Percentiles rank a stretch among this genome's conserved stretches.
Conservation (phyloP, 2,888 invertebrate genomes). For the Ectemnius cavifrons region DNA sequence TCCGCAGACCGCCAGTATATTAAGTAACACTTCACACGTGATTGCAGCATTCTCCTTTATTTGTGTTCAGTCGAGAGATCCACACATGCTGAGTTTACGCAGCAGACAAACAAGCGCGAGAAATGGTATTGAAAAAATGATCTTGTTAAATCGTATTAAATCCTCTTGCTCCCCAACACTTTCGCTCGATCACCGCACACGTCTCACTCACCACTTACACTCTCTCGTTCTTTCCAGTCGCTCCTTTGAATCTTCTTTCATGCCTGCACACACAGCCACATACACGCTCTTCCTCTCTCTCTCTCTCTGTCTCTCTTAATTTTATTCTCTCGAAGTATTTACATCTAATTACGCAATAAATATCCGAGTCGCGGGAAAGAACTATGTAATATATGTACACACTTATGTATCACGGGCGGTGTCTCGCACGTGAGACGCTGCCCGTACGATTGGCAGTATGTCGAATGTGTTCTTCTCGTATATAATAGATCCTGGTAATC, state of each 20-base stretch:
- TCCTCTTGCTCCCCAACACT: constrained; percentile 29
- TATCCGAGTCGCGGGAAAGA: constrained; percentile 53
- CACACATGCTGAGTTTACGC: constrained; percentile 57
- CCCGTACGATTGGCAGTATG: constrained; percentile 75
- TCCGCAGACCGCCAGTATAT: no score
- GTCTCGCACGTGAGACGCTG: constrained; percentile 56
- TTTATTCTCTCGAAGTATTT: constrained; percentile 40
- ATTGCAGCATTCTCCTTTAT: constrained; percentile 31
- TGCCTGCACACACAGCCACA: no score
- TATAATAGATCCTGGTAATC: constrained; percentile 19
- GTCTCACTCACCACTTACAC: constrained; percentile 16
- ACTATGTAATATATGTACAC: constrained; percentile 45
- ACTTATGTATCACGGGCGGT: constrained; percentile 37
- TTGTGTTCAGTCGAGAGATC: constrained; percentile 39
- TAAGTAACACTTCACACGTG: constrained; percentile 10
- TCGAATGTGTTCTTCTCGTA: constrained; percentile 58
- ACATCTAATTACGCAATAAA: constrained; percentile 63
- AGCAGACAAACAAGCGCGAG: constrained; percentile 62
- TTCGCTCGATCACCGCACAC: background rate
- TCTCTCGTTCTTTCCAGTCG: constrained; percentile 11
- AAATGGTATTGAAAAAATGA: constrained; percentile 63
- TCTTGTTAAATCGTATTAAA: constrained; percentile 52
- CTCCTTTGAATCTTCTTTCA: background rate
- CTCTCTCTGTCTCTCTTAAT: constrained; percentile 27
- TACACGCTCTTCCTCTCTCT: background rate